These are phyloP conservation scores for Lytechinus pictus DNA, from an alignment of 35 echinoderm and acorn worm genomes.

Conservation along the genomic window DNA sequence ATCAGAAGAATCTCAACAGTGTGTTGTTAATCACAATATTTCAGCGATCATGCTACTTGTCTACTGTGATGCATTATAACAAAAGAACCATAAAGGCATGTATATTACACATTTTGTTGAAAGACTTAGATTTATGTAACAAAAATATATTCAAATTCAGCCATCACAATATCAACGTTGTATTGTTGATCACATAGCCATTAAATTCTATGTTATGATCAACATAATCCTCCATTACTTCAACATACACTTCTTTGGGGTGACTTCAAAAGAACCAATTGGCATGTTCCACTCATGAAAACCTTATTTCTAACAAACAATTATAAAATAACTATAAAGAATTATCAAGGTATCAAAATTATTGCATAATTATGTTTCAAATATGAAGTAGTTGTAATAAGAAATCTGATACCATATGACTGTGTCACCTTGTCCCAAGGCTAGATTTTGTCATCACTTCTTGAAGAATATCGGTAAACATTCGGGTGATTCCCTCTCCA, in stretches of 20 bases:
- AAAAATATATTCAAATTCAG: neutral
- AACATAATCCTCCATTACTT: neutral
- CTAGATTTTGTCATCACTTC: slow-evolving; percentile 19
- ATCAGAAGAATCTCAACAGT: too few relatives aligned
- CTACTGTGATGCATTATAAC: too few relatives aligned
- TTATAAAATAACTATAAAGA: neutral
- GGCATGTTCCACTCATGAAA: neutral
- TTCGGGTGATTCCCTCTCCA: slow-evolving; percentile 66
- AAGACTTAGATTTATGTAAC: neutral
- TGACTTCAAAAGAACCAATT: neutral
- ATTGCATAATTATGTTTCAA: neutral
- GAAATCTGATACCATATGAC: neutral
- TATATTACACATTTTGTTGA: neutral
- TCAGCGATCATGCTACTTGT: too few relatives aligned
- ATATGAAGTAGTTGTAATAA: neutral
- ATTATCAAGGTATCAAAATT: neutral
- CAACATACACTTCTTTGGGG: neutral
- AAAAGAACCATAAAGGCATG: too few relatives aligned
- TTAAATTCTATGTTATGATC: neutral
- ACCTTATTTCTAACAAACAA: neutral
- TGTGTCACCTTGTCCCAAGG: neutral
- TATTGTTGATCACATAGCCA: neutral
- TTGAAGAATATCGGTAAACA: slow-evolving; percentile 66
- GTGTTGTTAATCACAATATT: too few relatives aligned
- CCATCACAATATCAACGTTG: neutral